Percentiles rank a stretch among this genome's conserved stretches.
phyloP scores from a whole-genome alignment of 2,797 vertebrate species.

The Carapus acus region DNA sequence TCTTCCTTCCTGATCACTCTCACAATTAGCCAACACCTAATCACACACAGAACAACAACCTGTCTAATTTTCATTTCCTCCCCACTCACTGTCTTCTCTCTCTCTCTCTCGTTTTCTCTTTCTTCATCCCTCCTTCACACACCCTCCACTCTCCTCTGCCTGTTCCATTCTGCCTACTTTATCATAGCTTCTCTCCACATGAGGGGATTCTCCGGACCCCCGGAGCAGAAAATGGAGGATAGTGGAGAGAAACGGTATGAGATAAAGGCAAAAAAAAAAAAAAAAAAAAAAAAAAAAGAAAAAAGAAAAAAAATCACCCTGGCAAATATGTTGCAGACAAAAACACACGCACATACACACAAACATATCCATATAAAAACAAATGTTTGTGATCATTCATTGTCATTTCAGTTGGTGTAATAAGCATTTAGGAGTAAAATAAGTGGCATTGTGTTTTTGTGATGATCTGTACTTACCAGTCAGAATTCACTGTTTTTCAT shows the following conservation, averaged over 20 bases:
- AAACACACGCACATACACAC: slow-evolving; percentile 30
- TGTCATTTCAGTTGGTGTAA: too few species aligned
- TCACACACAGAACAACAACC: too few species aligned
- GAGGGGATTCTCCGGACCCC: slow-evolving; percentile 61
- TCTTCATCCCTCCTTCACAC: neutral
- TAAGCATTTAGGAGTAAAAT: too few species aligned
- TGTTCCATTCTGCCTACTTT: slow-evolving; percentile 47
- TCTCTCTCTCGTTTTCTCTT: neutral
- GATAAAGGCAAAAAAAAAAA: slow-evolving; percentile 52
- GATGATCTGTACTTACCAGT: too few species aligned
- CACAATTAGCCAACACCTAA: too few species aligned
- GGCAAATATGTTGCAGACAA: slow-evolving; percentile 44
- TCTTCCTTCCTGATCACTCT: neutral
- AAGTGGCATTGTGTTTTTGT: too few species aligned
- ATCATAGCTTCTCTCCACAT: slow-evolving; percentile 61
- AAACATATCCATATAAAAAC: too few species aligned
- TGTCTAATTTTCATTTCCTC: neutral
- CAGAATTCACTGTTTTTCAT: too few species aligned
- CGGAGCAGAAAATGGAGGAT: slow-evolving; percentile 69
- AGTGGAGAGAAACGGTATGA: slow-evolving; percentile 57
- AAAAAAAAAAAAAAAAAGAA: slow-evolving; percentile 33
- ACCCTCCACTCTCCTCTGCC: neutral
- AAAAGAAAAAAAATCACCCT: slow-evolving; percentile 31
- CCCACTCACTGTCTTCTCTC: neutral
- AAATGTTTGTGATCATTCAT: too few species aligned